Conservation (phyloP, 2,797 vertebrate genomes). For the Acanthornis magna region DNA sequence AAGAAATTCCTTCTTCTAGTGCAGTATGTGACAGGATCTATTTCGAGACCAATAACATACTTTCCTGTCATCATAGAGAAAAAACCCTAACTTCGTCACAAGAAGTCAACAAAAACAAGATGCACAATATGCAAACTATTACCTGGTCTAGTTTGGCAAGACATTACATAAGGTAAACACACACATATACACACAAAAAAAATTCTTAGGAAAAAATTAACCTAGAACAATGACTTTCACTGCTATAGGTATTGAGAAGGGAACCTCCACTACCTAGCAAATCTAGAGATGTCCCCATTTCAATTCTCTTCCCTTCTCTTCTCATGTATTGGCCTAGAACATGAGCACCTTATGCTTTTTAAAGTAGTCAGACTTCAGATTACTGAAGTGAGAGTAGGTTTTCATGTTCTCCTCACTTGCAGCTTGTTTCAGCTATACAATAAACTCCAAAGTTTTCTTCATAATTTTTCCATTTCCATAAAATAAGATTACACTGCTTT, state of each 20-base stretch:
- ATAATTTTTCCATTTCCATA: neutral
- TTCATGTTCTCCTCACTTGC: neutral
- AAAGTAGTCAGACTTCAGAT: neutral
- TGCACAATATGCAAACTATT: neutral
- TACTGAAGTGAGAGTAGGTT: neutral
- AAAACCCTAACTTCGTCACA: neutral
- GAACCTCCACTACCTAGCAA: neutral
- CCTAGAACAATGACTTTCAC: neutral
- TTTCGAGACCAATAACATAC: neutral
- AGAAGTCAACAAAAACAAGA: neutral
- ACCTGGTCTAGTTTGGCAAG: neutral
- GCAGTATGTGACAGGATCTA: neutral
- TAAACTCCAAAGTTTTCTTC: neutral
- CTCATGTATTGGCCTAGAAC: neutral
- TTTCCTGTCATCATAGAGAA: neutral
- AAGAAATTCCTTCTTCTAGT: too few relatives aligned
- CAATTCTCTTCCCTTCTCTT: neutral
- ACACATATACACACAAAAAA: neutral
- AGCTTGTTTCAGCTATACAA: neutral
- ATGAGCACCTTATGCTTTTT: neutral
- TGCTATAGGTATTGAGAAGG: neutral
- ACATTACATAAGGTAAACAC: neutral
- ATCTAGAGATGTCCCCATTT: neutral
- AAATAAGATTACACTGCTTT: neutral
- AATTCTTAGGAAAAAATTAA: neutral